Percentiles rank a stretch among this genome's conserved stretches.
These are phyloP conservation scores for Arrhopalites spinosus DNA, from an alignment of 2,888 invertebrate species.

Conservation along the genomic window DNA sequence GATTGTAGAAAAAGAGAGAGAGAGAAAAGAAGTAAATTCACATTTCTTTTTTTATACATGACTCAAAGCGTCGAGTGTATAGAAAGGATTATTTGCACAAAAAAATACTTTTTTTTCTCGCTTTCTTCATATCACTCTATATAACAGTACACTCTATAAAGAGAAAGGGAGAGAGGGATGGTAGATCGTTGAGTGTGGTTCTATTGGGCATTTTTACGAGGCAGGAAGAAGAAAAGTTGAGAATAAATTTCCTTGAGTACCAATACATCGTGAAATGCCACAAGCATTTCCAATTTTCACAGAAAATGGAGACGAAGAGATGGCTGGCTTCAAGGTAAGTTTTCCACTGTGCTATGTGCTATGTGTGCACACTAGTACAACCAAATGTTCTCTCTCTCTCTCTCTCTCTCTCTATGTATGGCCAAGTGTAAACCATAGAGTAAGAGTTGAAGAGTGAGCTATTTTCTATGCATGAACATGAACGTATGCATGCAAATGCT, in stretches of 20 bases:
- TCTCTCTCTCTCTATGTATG: too few relatives aligned
- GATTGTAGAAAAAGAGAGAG: too few relatives aligned
- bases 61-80: too few relatives aligned
- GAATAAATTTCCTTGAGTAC: constrained; percentile 39
- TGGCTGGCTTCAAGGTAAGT: constrained; percentile 14
- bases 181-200: neutral
- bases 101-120: neutral
- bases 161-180: neutral
- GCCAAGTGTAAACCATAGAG: too few relatives aligned
- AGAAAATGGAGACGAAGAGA: constrained; percentile 38
- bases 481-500: constrained; percentile 20
- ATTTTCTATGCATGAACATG: constrained; percentile 10
- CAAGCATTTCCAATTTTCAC: constrained; percentile 44
- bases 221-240: constrained; percentile 25
- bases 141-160: neutral
- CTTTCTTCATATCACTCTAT: neutral
- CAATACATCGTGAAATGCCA: constrained; percentile 36
- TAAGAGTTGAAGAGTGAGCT: too few relatives aligned
- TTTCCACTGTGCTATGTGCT: constrained; percentile 3
- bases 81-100: too few relatives aligned
- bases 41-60: too few relatives aligned
- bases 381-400: too few relatives aligned
- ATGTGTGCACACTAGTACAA: too few relatives aligned
- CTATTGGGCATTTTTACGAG: constrained; percentile 23
- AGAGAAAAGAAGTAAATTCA: too few relatives aligned